Base-by-base conservation (phyloP, 2,797 vertebrate species). In the Leptodactylus fallax region DNA sequence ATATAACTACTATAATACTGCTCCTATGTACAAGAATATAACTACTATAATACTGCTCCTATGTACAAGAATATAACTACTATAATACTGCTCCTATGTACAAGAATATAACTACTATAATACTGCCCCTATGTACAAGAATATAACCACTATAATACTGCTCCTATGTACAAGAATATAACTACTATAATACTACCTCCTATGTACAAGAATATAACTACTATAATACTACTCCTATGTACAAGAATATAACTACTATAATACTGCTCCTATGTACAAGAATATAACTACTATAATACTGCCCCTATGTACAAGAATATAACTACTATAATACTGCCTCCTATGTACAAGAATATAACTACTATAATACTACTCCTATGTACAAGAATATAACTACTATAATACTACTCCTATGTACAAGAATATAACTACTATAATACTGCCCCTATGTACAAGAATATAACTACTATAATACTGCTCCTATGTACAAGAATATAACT, bases 151-250 rank as follows among this genome's bases (percentile, higher is more conserved):
- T 74, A 49, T 49, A 74, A 74, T 74, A 74, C 71, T 74, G 45
- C 45, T 10, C 36, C 71, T 74, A 74, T 74, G 14, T 49, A 72
- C 27, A 71, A 45, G 27, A 71, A 71, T 71, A 71, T 36, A 71
- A 36, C 67, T 71, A 71, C 67, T 71, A 71, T 71, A 71, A 71
- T 71, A 71, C 67, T 71, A 27, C 67, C 55, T 16, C 27, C 67
- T 71, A 71, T 71, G 25, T 71, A 47, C 14, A 71, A 17, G 67
- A 71, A 71, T 71, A 71, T 17, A 71, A 71, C 67, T 71, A 71
- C 67, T 71, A 36, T 36, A 71, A 71, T 71, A 36, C 67, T 36
- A 27, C 69, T 3, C 27, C 63, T 27, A 36, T 71, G 25, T 71
- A 36, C 27, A 71, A 36, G 67, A 71, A 71, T 71, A 71, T 71